Conservation (phyloP, 2,888 invertebrate genomes). For the Pegoplata infirma region DNA sequence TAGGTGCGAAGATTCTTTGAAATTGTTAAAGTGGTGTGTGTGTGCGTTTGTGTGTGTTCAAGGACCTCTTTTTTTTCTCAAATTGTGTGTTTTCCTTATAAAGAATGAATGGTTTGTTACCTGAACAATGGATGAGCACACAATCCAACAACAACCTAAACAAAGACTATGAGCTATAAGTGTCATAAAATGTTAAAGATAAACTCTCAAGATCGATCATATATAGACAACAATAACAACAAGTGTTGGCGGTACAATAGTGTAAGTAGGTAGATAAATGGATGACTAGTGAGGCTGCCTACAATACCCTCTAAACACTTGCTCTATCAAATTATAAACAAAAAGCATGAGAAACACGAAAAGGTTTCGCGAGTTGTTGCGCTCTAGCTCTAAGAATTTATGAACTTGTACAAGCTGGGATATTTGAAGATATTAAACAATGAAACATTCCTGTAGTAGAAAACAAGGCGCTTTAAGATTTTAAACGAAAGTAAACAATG, state of each 20-base stretch:
- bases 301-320: slow-evolving; percentile 50
- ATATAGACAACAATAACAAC: slow-evolving; percentile 5
- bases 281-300: background rate
- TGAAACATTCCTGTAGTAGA: slow-evolving; percentile 5
- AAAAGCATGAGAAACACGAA: background rate
- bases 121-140: slow-evolving; percentile 31
- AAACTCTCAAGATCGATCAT: slow-evolving; percentile 50
- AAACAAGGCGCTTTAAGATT: slow-evolving; percentile 56
- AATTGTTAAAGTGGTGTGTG: too few species aligned
- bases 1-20: slow-evolving; percentile 62
- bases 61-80: slow-evolving; percentile 45
- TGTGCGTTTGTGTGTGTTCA: too few species aligned
- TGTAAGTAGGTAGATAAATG: slow-evolving; percentile 47
- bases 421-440: slow-evolving; percentile 42
- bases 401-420: slow-evolving; percentile 8
- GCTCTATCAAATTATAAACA: slow-evolving; percentile 36
- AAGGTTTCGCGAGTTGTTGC: slow-evolving; percentile 41
- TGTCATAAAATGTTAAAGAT: slow-evolving; percentile 56
- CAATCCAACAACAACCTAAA: slow-evolving; percentile 19
- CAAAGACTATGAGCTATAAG: slow-evolving; percentile 26
- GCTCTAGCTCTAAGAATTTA: slow-evolving; percentile 27
- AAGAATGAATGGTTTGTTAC: slow-evolving; percentile 51
- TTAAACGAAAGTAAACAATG: slow-evolving; percentile 54
- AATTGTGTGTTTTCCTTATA: slow-evolving; percentile 35
- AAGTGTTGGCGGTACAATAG: too few species aligned